Base-by-base conservation (phyloP, 1,140 invertebrate genomes). In the Sminthurides bifidus region DNA sequence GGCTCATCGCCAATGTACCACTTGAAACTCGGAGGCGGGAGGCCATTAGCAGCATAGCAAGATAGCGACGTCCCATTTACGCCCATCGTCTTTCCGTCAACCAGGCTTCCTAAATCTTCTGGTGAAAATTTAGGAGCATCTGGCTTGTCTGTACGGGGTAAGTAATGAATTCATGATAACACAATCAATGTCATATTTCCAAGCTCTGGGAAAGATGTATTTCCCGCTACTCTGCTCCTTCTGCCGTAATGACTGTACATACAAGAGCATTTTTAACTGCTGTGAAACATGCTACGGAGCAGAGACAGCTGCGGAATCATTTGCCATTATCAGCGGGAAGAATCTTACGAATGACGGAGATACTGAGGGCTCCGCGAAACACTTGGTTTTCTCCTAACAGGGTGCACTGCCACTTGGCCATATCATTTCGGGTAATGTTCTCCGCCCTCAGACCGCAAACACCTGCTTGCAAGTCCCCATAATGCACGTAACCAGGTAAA, bases 281-380 rank as follows among this genome's bases (percentile, higher is more conserved):
- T 10, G 23, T 6, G 41, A 10, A 43, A 10, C n/a, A 10, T 43
- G 6, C 6, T 23, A 43, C 10, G 41, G 41, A 43, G n/a, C n/a
- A 43, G n/a, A 17, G n/a, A 23, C 17, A 43, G n/a, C 41, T 43
- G n/a, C 17, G 6, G 17, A 43, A 6, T 10, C 17, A 6, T 6
- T 43, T 23, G 8, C 6, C n/a, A n/a, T n/a, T n/a, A n/a, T n/a
- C n/a, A n/a, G n/a, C n/a, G n/a, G 3, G 37, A 43, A 37, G 51
- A 41, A 51, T 50, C 57, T 64, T 61, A 64, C 63, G 54, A 15
- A 61, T 35, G 57, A 64, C 60, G 12, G 40, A 37, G 41, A 64
- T 33, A 29, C 52, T 23, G 31, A 64, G 58, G 14, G 21, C 24
- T 38, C 53, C 61, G 37, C 52, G 33, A 37, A 52, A 63, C 27